Base-by-base conservation (phyloP, 2,888 invertebrate species). In the Epinotia demarniana region DNA sequence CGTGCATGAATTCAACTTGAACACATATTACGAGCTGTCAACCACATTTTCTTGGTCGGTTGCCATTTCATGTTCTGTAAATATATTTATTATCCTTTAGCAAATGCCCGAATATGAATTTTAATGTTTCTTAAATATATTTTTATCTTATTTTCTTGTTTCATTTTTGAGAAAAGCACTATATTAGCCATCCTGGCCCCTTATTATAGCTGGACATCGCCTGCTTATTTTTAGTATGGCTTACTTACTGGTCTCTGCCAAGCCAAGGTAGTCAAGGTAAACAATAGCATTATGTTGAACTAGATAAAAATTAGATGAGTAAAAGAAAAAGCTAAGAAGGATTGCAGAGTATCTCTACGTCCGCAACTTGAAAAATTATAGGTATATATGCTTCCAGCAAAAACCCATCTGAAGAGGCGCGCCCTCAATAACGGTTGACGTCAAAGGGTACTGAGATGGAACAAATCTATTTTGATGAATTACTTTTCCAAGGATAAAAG, bases 361-460 rank as follows among this genome's bases (percentile, higher is more conserved):
- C 73, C 73, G 67, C 73, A 68, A 73, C 67, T 73, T 73, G 73
- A 73, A 62, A 68, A 68, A 73, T 61, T 73, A 68, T 73, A 73
- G 73, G 73, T 73, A 73, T 67, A 67, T 73, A 68, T 68, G 73
- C 68, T 68, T 68, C 53, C 61, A 67, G 73, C 73, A 55, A 73
- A 73, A 73, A 73, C 73, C 73, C 61, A 73, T 73, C 73, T 73
- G 67, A 73, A 73, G 67, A 73, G 73, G 73, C 71, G 71, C 70
- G 70, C 67, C 73, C 67, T 73, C 73, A 73, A 73, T 73, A 73
- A 68, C 68, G 73, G 67, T 68, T 68, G 61, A 73, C 73, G 73
- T 61, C 73, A 73, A 73, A 73, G 73, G 73, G 67, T 68, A 73
- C 73, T 43, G 73, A 73, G 61, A 73, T 68, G 73, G 73, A 73